Evolutionary conservation across 2,113 vertebrate genomes (phyloP), one percentile per base, ranked within the genome.

Genomic region (Apodemus speciosus): DNA sequence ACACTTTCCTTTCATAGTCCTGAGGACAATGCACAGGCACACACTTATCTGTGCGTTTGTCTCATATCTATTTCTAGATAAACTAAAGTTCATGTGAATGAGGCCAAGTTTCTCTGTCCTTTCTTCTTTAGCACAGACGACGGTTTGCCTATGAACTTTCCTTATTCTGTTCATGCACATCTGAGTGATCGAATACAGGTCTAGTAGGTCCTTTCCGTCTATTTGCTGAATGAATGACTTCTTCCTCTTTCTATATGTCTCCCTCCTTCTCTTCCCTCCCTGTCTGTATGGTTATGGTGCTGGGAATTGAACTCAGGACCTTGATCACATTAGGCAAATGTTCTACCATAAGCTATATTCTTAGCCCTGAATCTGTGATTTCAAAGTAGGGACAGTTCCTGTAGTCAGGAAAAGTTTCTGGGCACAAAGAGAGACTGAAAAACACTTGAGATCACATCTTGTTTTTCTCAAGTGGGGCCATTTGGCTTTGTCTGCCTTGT

Each of bases 391-490:
- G 49, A 79, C 20, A 25, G 38, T 6, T 73, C 58, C 51, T 79
- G n/a, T 27, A 11, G 23, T 66, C 7, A 89, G 69, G 66, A 69
- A 68, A 64, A 86, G 56, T 49, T 85, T 87, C n/a, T 46, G 53
- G 53, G 35, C 53, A 62, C 18, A 86, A 72, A 91, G 64, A 69
- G 66, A 83, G 66, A 4, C 23, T 27, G 6, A 13, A 32, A 73
- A 92, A 93, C 71, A 88, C 40, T 79, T 68, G 90, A 66, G 46
- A 84, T 93, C 58, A 84, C 46, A 72, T 80, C 90, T 95, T 77
- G 25, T 81, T 93, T 92, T 85, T 60, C 83, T 87, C 25, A 94
- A 94, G 73, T 88, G 23, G 23, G 85, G 53, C 18, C n/a, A 49
- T 81, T 66, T 90, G 58, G 51, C 38, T 21, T 79, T 46, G 56